Evolutionary conservation across 2,797 vertebrate genomes (phyloP).

Genomic region (Amazonetta brasiliensis): DNA sequence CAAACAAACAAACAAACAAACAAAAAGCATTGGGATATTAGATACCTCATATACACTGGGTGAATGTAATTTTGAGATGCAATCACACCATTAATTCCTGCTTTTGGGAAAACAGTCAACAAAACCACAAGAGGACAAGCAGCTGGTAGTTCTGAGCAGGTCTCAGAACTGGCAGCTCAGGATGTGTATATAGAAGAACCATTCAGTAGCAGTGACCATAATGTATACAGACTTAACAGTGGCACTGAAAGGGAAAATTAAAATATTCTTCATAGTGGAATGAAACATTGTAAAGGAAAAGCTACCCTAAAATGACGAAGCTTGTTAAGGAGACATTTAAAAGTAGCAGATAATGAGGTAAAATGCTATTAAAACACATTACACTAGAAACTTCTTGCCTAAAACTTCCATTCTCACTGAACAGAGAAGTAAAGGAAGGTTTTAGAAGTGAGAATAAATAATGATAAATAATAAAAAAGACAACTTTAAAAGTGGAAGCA

Average conservation of each 20-base stretch:
- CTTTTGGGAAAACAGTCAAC: not conserved
- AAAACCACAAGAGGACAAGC: not conserved
- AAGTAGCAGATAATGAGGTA: not conserved
- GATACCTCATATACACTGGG: not conserved
- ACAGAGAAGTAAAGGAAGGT: not conserved
- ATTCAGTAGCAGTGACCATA: not conserved
- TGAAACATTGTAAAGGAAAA: not conserved
- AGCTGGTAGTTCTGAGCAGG: not conserved
- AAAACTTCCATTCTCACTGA: not conserved
- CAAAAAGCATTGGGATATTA: not conserved
- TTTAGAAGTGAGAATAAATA: not conserved
- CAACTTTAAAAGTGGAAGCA: not conserved
- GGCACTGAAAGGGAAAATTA: not conserved
- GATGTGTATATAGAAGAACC: not conserved
- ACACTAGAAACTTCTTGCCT: not conserved
- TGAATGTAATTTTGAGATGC: conserved; percentile 1
- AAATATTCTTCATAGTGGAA: not conserved
- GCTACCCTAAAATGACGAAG: not conserved
- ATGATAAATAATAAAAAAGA: not conserved
- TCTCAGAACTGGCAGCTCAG: not conserved
- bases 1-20: too few relatives aligned
- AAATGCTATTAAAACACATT: not conserved
- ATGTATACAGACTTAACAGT: not conserved
- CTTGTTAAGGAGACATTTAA: not conserved
- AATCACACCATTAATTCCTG: not conserved